Conservation (phyloP, 2,888 invertebrate species). For the Muschampia plurimacula region DNA sequence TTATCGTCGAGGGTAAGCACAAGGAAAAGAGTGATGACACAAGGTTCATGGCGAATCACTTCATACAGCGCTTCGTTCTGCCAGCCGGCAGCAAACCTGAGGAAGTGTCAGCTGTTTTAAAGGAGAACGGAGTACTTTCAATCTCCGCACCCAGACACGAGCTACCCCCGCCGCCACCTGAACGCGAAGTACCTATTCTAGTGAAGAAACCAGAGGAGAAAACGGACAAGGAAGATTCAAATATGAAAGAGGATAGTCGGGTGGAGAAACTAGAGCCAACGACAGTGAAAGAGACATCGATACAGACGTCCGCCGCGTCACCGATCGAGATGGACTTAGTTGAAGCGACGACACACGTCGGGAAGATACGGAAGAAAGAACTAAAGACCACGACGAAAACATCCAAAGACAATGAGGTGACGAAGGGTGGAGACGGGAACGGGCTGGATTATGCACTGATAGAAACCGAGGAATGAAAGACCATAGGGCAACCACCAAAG, state of each 20-base stretch:
- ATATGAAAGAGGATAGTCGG: slow-evolving; percentile 42
- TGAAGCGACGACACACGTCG: slow-evolving; percentile 73
- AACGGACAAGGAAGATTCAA: slow-evolving; percentile 46
- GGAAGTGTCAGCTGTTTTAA: slow-evolving; percentile 72
- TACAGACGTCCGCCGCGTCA: slow-evolving; percentile 49
- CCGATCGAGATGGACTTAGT: slow-evolving; percentile 65
- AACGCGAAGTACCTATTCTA: slow-evolving; percentile 73
- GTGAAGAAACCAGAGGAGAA: slow-evolving; percentile 58
- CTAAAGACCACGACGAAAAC: slow-evolving; percentile 70
- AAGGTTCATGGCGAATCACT: slow-evolving; percentile 71
- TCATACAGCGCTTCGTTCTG: slow-evolving; percentile 72
- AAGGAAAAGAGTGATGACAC: slow-evolving; percentile 62
- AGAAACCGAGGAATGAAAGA: slow-evolving; percentile 63
- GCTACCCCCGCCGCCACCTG: slow-evolving; percentile 73
- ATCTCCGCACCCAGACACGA: slow-evolving; percentile 74
- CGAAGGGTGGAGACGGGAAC: slow-evolving; percentile 69
- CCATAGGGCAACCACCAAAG: slow-evolving; percentile 55
- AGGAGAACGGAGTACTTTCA: slow-evolving; percentile 66
- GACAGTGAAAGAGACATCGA: slow-evolving; percentile 49
- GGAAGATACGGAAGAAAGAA: slow-evolving; percentile 81
- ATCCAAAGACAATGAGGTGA: slow-evolving; percentile 75
- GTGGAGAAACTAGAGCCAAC: slow-evolving; percentile 46
- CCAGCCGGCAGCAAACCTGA: slow-evolving; percentile 72
- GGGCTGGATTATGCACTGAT: slow-evolving; percentile 68
- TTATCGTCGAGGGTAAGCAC: slow-evolving; percentile 73